Base-by-base conservation (phyloP, 2,113 vertebrate genomes). In the Odocoileus virginianus region DNA sequence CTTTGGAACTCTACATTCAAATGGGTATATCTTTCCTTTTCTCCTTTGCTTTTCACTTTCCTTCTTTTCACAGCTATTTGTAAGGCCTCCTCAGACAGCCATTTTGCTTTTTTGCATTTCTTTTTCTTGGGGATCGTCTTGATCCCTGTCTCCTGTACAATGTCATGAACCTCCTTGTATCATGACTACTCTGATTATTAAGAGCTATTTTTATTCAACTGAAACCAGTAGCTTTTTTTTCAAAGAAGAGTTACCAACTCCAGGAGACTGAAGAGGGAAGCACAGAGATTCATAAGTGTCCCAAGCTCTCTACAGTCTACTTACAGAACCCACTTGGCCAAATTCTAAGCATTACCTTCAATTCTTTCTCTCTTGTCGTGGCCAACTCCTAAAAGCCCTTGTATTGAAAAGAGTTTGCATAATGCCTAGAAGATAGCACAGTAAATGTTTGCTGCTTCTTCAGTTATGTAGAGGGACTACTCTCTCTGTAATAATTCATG, bases 161-260 rank as follows among this genome's bases (percentile, higher is more conserved):
- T 67, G n/a, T 71, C 64, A 36, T 0, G 1, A 36, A 36, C 11
- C 11, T 74, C 21, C 11, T 14, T 83, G 23, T 87, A 27, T 82
- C 55, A 74, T n/a, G 50, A 87, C 82, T 92, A 87, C 87, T 61
- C 57, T 94, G 36, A 92, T 78, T 91, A 89, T 8, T 78, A 33
- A 60, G 90, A 95, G 52, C 45, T 78, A 43, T 89, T 93, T 96
- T 89, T 78, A 95, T 94, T 95, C 50, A 96, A 54, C 45, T 87
- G 57, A 97, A 87, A 6, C 9, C 47, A 82, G 33, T 86, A 74
- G 57, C 27, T 50, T 12, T 92, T 97, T 97, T 94, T 78, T 89
- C 78, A 78, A 92, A 96, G 47, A 84, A 76, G 25, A 21, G 12
- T 91, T 86, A 79, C 93, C 40, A 58, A 60, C 79, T 93, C 86